These are phyloP conservation scores for Cephus spinipes DNA, from an alignment of 2,888 invertebrate genomes.

Conservation along the genomic window DNA sequence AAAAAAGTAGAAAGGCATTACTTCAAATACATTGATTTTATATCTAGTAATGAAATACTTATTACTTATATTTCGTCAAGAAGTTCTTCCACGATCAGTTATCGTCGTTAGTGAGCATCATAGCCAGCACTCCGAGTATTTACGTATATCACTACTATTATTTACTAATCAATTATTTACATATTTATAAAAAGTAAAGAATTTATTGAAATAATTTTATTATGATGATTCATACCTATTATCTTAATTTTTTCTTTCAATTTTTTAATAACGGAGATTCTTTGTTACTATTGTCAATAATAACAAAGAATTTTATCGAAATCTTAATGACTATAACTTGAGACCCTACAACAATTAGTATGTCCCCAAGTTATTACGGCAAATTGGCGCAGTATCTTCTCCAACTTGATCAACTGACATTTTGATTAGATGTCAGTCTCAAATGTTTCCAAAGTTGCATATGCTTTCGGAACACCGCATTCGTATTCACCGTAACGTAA, in stretches of 20 bases:
- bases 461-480: background rate
- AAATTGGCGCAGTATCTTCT: background rate
- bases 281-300: background rate
- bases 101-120: background rate
- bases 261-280: background rate
- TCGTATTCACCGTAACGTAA: slow-evolving; percentile 18
- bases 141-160: background rate
- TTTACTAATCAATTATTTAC: background rate
- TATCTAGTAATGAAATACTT: background rate
- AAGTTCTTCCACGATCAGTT: background rate
- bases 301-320: background rate
- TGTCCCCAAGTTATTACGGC: background rate
- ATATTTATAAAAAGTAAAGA: background rate
- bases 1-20: too few relatives aligned
- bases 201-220: background rate
- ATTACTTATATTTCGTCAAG: background rate
- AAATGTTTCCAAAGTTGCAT: background rate
- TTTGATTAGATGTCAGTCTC: background rate
- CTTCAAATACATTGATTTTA: too few relatives aligned
- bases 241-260: background rate
- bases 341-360: background rate
- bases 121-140: background rate
- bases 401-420: background rate
- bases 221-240: background rate
- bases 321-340: background rate